A percentile compares a stretch with the other conserved stretches of the same genome.
Evolutionary conservation across 37 sponge, comb jelly and placozoan genomes (phyloP).

Genomic region (Hormiphora californensis): DNA sequence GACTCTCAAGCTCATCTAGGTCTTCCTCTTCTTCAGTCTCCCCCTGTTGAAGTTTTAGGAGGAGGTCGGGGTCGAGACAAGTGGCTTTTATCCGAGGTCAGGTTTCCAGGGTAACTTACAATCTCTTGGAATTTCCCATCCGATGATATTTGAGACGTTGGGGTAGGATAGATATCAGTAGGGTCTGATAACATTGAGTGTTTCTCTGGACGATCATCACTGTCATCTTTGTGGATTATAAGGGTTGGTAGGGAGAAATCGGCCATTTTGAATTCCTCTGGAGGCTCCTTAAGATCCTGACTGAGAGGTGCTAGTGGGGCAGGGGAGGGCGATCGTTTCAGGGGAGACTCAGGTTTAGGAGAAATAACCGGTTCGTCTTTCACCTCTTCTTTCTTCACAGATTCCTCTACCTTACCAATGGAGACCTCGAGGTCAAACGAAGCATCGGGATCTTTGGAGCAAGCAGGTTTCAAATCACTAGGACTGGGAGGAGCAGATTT

Average conservation of each 20-base stretch:
- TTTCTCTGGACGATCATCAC: too few relatives aligned
- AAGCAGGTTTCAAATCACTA: not conserved
- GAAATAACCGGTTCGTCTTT: not conserved
- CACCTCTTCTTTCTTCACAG: not conserved
- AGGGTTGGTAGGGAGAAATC: constrained; percentile 1
- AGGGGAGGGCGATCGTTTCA: not conserved
- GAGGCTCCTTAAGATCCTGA: not conserved
- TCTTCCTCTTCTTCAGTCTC: not conserved
- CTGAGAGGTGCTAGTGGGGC: too few relatives aligned
- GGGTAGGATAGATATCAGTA: too few relatives aligned
- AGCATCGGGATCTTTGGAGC: not conserved
- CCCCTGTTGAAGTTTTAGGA: not conserved
- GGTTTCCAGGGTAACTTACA: not conserved
- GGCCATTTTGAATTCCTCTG: not conserved
- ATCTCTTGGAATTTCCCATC: too few relatives aligned
- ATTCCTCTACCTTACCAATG: too few relatives aligned
- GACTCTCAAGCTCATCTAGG: not conserved
- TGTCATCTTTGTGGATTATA: not conserved
- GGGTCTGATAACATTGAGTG: too few relatives aligned
- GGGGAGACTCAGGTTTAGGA: not conserved
- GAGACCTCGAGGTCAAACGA: too few relatives aligned
- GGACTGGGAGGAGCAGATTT: constrained; percentile 54
- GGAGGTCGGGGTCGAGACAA: not conserved
- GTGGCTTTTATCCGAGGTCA: constrained; percentile 2
- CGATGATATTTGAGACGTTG: too few relatives aligned